phyloP scores from a whole-genome alignment of 64 coral and sea anemone species.

The Cladopsammia gracilis region DNA sequence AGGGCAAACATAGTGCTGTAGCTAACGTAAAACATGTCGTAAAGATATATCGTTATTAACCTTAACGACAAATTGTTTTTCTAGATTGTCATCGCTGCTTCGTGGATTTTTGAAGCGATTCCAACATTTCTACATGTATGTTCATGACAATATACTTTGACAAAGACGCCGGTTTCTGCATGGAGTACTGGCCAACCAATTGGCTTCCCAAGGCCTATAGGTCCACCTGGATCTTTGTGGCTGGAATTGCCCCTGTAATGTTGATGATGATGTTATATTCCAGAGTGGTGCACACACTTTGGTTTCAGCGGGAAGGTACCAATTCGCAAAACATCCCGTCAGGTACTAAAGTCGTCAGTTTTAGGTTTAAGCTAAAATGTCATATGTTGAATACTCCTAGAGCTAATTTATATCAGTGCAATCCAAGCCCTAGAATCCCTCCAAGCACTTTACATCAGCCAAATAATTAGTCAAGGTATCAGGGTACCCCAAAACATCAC shows the following conservation, averaged over 20 bases:
- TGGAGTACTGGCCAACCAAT: slow-evolving; percentile 22
- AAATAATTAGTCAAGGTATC: too few species aligned
- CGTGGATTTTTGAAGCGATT: slow-evolving; percentile 22
- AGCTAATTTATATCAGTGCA: too few species aligned
- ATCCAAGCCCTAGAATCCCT: too few species aligned
- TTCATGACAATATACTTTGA: slow-evolving; percentile 47
- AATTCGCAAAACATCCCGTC: not conserved
- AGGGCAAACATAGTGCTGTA: too few species aligned
- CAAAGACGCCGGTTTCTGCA: slow-evolving; percentile 25
- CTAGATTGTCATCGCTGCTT: not conserved
- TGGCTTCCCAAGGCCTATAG: slow-evolving; percentile 47
- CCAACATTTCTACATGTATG: slow-evolving; percentile 8
- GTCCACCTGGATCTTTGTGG: not conserved
- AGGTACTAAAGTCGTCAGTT: too few species aligned
- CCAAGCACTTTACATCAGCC: too few species aligned
- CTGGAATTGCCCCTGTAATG: not conserved
- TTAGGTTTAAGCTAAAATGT: too few species aligned
- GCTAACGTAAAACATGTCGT: too few species aligned
- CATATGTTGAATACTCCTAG: too few species aligned
- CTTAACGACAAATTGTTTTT: not conserved
- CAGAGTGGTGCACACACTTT: slow-evolving; percentile 13
- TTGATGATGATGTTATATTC: slow-evolving; percentile 5
- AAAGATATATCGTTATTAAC: too few species aligned
- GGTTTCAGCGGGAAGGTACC: not conserved
- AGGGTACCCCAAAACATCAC: too few species aligned